These are phyloP conservation scores for Petrolisthes cinctipes DNA, from an alignment of 2,888 invertebrate genomes.

Conservation along the genomic window DNA sequence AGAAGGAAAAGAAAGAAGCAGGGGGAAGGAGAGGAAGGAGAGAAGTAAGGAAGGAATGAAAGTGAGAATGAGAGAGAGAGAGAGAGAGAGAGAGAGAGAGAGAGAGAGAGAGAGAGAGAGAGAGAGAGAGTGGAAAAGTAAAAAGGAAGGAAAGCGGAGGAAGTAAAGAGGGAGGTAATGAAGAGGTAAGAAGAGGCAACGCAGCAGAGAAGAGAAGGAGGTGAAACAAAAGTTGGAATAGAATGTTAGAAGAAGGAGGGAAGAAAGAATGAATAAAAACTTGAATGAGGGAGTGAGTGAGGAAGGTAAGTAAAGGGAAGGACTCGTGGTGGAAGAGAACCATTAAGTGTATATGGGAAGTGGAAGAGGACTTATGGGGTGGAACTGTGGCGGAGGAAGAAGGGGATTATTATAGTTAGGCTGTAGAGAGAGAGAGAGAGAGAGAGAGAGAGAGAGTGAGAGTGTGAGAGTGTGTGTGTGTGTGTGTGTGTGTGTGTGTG, in stretches of 20 bases:
- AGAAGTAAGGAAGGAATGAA: neutral
- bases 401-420: neutral
- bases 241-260: neutral
- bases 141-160: neutral
- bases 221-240: neutral
- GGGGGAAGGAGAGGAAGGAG: too few relatives aligned
- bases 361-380: neutral
- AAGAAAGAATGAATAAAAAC: neutral
- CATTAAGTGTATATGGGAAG: neutral
- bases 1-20: too few relatives aligned
- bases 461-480: constrained; percentile 5
- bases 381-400: neutral
- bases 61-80: neutral
- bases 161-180: neutral
- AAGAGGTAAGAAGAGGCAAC: neutral
- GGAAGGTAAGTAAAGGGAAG: neutral
- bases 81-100: neutral
- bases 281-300: neutral
- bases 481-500: constrained; percentile 22
- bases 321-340: neutral
- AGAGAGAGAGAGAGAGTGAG: constrained; percentile 16
- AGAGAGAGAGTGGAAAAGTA: neutral
- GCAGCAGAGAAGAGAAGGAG: neutral
- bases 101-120: too few relatives aligned
- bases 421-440: neutral